Evolutionary conservation across 1,140 invertebrate species (phyloP), one percentile per base, ranked within the genome.

Genomic region (Tribolium madens): DNA sequence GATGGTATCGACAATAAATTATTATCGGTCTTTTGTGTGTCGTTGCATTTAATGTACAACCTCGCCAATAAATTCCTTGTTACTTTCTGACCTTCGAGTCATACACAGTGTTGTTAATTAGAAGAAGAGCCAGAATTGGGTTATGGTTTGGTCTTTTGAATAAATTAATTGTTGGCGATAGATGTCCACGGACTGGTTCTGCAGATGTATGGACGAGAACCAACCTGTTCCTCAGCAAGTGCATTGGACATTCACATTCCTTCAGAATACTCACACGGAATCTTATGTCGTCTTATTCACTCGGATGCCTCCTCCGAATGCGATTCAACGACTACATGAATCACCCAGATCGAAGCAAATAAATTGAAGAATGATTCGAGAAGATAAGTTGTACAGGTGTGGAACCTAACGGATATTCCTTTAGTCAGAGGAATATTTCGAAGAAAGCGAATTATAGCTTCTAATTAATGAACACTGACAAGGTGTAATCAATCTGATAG

Each of bases 201-300:
- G 68, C 68, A 71, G 68, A 71, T 71, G 68, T 71, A 71, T 71
- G 68, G 15, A 36, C 46, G 68, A 71, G 46, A 69, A 71, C 68
- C 68, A 71, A 71, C 68, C 68, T 71, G 68, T 71, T 71, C 68
- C 36, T 69, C n/a, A 26, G 47, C 68, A 71, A 71, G 68, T 71
- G 68, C 42, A 71, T 42, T 52, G 64, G 64, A 69, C 64, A 69
- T 71, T 71, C 68, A 71, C 68, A 71, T 71, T 71, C 68, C 68
- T 64, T 64, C 57, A 26, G 57, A 64, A 64, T 57, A 64, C 57
- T 64, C 57, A 64, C 57, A 64, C 57, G 57, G 57, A 64, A 33
- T 64, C 57, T 47, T n/a, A 13, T 52, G 42, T 71, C 69, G 42
- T 71, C 69, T 71, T 71, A 33, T 47, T 70, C 64, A 36, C 64